Evolutionary conservation across 2,888 invertebrate genomes (phyloP), one percentile per base, ranked within the genome.

Genomic region (Oasisia sp.): DNA sequence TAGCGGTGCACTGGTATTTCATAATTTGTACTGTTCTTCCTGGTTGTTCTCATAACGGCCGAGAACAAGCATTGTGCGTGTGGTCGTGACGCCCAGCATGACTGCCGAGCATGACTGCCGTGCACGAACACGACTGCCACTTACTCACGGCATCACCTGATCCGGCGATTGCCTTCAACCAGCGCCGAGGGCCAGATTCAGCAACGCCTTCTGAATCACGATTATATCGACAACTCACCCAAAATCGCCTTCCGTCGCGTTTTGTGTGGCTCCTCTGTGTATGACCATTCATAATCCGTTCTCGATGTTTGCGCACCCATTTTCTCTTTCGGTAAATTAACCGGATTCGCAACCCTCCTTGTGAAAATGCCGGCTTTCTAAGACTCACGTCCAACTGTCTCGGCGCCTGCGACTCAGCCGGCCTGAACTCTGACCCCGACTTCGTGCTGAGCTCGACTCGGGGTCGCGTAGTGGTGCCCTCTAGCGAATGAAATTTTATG

Each of bases 251-350:
- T 74, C 74, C 99, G 97, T 93, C 99, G 97, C 93, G 98, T 98
- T 9, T 99, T 99, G 96, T 99, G 99, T 14, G 99, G 99, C 96
- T 99, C 99, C 95, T 99, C 99, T 0, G 98, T 98, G 95, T 98
- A 98, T 89, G 97, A 97, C 99, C 99, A 99, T 96, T 99, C 99
- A 96, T 99, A 99, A 97, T 99, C 99, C 0, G 97, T 98, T 95
- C 99, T 97, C 38, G 99, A 98, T 91, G 99, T 99, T 95, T 97
- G 97, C 94, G 98, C 98, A 93, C 99, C 99, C 99, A 99, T 99
- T 32, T 93, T 74, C 74, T 27, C 74, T 74, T 19, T 27, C 27
- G n/a, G n/a, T 74, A 74, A 74, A 50, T 50, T 94, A 58, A 44
- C 32, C 7, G 74, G 74, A 74, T 27, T 27, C 27, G 74, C 74